A percentile compares a stretch with the other conserved stretches of the same genome.
Conservation (phyloP, 2,888 invertebrate genomes). For the Oscheius onirici region DNA sequence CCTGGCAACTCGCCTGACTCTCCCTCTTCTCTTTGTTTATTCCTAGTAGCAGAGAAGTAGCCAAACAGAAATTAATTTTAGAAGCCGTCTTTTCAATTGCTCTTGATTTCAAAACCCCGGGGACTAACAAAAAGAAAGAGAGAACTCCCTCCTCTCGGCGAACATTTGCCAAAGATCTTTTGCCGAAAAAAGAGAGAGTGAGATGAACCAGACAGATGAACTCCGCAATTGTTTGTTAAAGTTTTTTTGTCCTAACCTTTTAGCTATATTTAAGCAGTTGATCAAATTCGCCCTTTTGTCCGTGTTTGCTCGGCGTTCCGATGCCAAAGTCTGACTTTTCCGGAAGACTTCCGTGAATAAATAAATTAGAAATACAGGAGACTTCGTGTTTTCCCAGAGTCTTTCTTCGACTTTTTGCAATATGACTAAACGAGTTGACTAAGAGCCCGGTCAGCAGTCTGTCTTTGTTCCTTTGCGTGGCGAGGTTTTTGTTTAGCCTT, state of each 20-base stretch:
- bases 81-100: too few species aligned
- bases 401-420: slow-evolving; percentile 4
- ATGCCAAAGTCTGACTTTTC: background rate
- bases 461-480: background rate
- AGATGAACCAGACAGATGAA: slow-evolving; percentile 1
- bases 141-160: background rate
- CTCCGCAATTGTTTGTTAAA: slow-evolving; percentile 10
- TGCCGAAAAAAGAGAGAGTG: too few species aligned
- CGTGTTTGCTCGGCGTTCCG: background rate
- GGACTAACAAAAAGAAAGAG: background rate
- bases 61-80: too few species aligned
- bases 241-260: background rate
- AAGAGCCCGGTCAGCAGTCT: background rate
- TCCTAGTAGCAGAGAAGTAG: too few species aligned
- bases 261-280: slow-evolving; percentile 8
- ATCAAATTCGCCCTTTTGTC: slow-evolving; percentile 9
- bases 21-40: background rate
- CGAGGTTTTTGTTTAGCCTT: background rate
- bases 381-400: background rate
- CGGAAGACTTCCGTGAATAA: background rate
- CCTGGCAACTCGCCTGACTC: background rate
- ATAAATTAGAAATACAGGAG: background rate
- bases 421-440: background rate
- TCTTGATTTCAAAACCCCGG: slow-evolving; percentile 8
- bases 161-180: slow-evolving; percentile 23